Percentiles rank a stretch among this genome's conserved stretches.
Conservation (phyloP, 2,797 vertebrate genomes). For the Sebastes nivosus region DNA sequence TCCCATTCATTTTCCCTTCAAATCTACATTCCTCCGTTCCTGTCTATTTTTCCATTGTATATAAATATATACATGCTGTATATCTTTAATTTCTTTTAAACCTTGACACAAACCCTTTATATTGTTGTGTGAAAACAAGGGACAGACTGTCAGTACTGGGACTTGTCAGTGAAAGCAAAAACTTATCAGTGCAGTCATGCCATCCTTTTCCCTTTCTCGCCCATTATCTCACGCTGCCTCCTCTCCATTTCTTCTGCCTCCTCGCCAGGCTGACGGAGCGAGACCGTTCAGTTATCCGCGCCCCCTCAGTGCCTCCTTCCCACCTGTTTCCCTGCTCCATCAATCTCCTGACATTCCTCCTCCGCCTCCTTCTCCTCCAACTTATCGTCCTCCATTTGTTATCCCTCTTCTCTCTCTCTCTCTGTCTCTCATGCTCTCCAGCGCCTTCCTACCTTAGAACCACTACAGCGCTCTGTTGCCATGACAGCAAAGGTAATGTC, state of each 20-base stretch:
- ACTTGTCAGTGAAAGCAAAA: not conserved
- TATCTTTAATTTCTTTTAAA: not conserved
- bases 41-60: too few relatives aligned
- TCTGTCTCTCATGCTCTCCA: not conserved
- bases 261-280: not conserved
- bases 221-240: slow-evolving; percentile 11
- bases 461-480: slow-evolving; percentile 53
- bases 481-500: slow-evolving; percentile 57
- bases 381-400: slow-evolving; percentile 17
- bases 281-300: not conserved
- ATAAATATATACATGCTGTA: not conserved
- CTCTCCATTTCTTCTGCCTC: not conserved
- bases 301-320: slow-evolving; percentile 3
- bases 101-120: not conserved
- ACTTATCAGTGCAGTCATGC: slow-evolving; percentile 16
- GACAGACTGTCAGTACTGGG: not conserved
- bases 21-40: too few relatives aligned
- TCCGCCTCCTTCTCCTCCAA: slow-evolving; percentile 3
- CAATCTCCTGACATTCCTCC: slow-evolving; percentile 30
- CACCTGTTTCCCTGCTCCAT: slow-evolving; percentile 23
- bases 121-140: not conserved
- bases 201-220: slow-evolving; percentile 4
- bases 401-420: not conserved
- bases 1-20: not conserved
- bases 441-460: not conserved